Percentiles rank a stretch among this genome's conserved stretches.
phyloP scores from a whole-genome alignment of 2,113 vertebrate genomes.

The Delphinus delphis region DNA sequence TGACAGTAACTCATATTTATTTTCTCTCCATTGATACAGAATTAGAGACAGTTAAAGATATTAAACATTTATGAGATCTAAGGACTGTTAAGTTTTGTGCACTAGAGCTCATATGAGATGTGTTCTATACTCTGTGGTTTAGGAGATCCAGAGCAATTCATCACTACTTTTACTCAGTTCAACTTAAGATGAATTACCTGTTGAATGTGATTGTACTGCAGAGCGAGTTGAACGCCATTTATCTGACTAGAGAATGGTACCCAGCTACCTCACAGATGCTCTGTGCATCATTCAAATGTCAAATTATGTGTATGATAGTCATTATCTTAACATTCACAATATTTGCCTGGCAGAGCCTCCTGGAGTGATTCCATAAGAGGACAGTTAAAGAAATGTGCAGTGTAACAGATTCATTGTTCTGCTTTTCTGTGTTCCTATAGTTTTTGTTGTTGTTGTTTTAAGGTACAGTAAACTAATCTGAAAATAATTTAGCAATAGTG shows the following conservation, averaged over 20 bases:
- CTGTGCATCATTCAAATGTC: conserved; percentile 53
- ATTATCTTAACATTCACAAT: not conserved
- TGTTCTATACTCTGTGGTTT: conserved; percentile 56
- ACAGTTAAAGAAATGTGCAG: not conserved
- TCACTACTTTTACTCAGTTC: conserved; percentile 45
- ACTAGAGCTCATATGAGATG: not conserved
- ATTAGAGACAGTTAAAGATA: conserved; percentile 26
- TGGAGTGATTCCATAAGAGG: not conserved
- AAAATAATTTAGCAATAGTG: not conserved
- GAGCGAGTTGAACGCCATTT: conserved; percentile 22
- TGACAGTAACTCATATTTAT: conserved; percentile 44
- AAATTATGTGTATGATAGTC: not conserved
- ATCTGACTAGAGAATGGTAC: not conserved
- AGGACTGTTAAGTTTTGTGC: not conserved
- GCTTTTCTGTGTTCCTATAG: not conserved
- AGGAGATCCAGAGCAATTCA: not conserved
- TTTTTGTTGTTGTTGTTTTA: not conserved
- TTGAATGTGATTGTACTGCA: not conserved
- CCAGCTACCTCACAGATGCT: not conserved
- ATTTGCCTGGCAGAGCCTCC: not conserved
- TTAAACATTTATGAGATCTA: conserved; percentile 32
- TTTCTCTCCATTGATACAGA: conserved; percentile 50
- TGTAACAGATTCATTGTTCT: not conserved
- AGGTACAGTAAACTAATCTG: not conserved
- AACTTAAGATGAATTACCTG: conserved; percentile 52